Evolutionary conservation across 1,140 invertebrate species (phyloP), one percentile per base, ranked within the genome.

Genomic region (Chelonus insularis): DNA sequence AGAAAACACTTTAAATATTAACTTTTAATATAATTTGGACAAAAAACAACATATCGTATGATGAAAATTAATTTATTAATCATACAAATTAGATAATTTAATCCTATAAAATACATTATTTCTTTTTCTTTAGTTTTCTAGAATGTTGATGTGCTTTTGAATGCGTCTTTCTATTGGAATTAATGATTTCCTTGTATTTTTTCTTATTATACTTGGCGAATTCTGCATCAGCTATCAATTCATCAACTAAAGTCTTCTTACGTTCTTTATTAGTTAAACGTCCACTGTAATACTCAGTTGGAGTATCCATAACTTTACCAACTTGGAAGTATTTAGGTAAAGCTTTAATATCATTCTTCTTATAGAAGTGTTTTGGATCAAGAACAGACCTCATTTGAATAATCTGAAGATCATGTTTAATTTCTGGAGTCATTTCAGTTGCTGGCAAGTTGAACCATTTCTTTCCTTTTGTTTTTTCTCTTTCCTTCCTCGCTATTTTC

Each of bases 311-410:
- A 21, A 93, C 87, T 72, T 86, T 87, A 25, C 91, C 91, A 69
- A 93, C 82, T 84, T 91, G 75, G 75, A 98, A 97, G 75, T 94
- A 96, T 83, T 97, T 97, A 0, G 95, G 94, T 25, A 95, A 71
- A 1, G 86, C 86, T 81, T 92, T 89, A 34, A 90, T 84, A 74
- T 96, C 93, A 77, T 94, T 95, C 66, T 92, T 92, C 76, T 97
- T 97, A 78, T 97, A 98, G 72, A 97, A 97, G 55, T 88, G 88
- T 78, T 96, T 97, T 0, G 93, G 90, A 84, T 98, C 91, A 2
- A 98, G 80, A 4, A 87, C 91, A n/a, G 91, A 90, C 72, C 96
- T 87, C 94, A 98, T 96, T 80, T 93, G 89, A 1, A 99, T 75
- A 3, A 97, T 78, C 80, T 93, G 86, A 4, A 98, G 82, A 77